Evolutionary conservation across 2,888 invertebrate species (phyloP).

Genomic region (Atherix ibis): DNA sequence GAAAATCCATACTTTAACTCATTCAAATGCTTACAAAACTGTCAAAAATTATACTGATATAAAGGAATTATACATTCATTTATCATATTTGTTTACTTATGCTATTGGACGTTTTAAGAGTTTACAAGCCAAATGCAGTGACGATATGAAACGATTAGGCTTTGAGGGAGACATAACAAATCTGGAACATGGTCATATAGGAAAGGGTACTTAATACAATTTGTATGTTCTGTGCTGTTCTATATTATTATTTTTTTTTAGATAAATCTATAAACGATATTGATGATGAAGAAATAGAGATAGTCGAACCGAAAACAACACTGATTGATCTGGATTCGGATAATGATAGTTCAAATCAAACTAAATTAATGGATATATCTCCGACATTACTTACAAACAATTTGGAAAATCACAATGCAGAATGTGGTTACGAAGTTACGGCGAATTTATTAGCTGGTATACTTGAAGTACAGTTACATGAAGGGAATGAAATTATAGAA

Average conservation of each 20-base stretch:
- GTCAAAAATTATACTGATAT: slow-evolving; percentile 27
- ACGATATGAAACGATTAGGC: slow-evolving; percentile 30
- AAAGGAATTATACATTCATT: slow-evolving; percentile 31
- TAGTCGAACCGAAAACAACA: slow-evolving; percentile 31
- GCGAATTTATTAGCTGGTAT: slow-evolving; percentile 25
- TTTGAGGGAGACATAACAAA: slow-evolving; percentile 29
- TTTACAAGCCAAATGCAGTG: slow-evolving; percentile 28
- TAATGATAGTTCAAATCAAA: slow-evolving; percentile 20
- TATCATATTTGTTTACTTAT: slow-evolving; percentile 30
- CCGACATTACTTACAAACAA: not conserved
- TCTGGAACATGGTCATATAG: slow-evolving; percentile 25
- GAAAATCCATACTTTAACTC: slow-evolving; percentile 29
- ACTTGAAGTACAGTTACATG: slow-evolving; percentile 26
- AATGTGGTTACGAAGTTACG: slow-evolving; percentile 18
- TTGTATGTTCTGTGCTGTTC: not conserved
- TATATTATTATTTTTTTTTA: slow-evolving; percentile 13
- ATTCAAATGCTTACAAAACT: slow-evolving; percentile 31
- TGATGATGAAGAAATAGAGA: slow-evolving; percentile 31
- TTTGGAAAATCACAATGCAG: slow-evolving; percentile 1
- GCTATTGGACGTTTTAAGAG: slow-evolving; percentile 31
- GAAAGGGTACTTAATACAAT: not conserved
- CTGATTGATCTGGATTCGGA: slow-evolving; percentile 30
- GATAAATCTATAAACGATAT: slow-evolving; percentile 30
- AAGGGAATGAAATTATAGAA: slow-evolving; percentile 10
- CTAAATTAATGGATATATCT: not conserved